These are phyloP conservation scores for Noturus placidus DNA, from an alignment of 2,113 vertebrate species.

Conservation along the genomic window DNA sequence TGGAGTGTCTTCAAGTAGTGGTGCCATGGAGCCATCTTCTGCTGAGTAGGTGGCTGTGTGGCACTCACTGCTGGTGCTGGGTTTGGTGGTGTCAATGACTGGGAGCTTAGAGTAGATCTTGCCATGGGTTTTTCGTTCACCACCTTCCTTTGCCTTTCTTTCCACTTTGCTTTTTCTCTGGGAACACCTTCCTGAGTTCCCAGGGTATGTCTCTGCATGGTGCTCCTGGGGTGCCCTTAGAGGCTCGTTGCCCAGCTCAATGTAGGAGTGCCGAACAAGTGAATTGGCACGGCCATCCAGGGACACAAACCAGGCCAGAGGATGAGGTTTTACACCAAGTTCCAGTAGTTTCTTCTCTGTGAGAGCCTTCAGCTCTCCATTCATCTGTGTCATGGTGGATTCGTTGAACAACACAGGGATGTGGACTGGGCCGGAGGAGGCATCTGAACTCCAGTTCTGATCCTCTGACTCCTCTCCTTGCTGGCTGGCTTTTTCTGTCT, in stretches of 20 bases:
- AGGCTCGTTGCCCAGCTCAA: slow-evolving; percentile 72
- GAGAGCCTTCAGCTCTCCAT: slow-evolving; percentile 81
- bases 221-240: slow-evolving; percentile 56
- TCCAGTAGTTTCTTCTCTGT: slow-evolving; percentile 81
- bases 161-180: slow-evolving; percentile 61
- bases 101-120: slow-evolving; percentile 73
- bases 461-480: slow-evolving; percentile 56
- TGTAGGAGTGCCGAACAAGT: slow-evolving; percentile 84
- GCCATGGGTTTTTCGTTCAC: slow-evolving; percentile 52
- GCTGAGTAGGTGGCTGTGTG: slow-evolving; percentile 72
- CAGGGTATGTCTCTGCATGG: slow-evolving; percentile 47
- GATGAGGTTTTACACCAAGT: slow-evolving; percentile 79
- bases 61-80: slow-evolving; percentile 73
- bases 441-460: slow-evolving; percentile 68
- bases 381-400: slow-evolving; percentile 81
- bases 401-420: slow-evolving; percentile 82
- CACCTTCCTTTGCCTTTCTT: slow-evolving; percentile 57
- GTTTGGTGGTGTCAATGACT: slow-evolving; percentile 69
- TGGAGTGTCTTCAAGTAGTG: slow-evolving; percentile 72
- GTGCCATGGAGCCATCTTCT: slow-evolving; percentile 79
- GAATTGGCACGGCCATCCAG: slow-evolving; percentile 81
- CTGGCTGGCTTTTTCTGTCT: slow-evolving; percentile 43
- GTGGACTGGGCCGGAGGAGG: slow-evolving; percentile 73
- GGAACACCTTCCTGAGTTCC: slow-evolving; percentile 65
- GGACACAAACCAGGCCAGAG: slow-evolving; percentile 83